Evolutionary conservation across 2,888 invertebrate species (phyloP).

Genomic region (Xiphydria camelus): DNA sequence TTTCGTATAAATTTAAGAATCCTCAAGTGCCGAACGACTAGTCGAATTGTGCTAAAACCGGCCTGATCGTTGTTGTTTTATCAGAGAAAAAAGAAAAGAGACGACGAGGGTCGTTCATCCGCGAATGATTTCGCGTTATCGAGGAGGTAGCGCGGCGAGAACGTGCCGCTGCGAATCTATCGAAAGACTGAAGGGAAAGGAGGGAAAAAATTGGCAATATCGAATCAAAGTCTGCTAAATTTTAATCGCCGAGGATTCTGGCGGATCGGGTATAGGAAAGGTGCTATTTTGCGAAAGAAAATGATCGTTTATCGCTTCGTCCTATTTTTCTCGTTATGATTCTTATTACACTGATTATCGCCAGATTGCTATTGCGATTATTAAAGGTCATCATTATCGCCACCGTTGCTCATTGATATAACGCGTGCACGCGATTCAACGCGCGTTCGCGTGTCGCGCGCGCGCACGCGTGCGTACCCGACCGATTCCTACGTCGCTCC

Average conservation of each 20-base stretch:
- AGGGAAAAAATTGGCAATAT: slow-evolving; percentile 5
- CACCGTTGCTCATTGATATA: background rate
- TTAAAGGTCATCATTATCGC: background rate
- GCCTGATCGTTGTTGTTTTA: too few relatives aligned
- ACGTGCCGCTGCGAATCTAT: slow-evolving; percentile 5
- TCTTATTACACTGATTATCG: slow-evolving; percentile 24
- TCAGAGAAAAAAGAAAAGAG: too few relatives aligned
- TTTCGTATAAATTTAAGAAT: too few relatives aligned
- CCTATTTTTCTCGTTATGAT: background rate
- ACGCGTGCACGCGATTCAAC: too few relatives aligned
- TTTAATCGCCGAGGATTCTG: slow-evolving; percentile 27
- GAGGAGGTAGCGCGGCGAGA: slow-evolving; percentile 3
- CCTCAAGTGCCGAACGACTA: too few relatives aligned
- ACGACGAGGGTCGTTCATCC: slow-evolving; percentile 14
- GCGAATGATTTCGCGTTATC: slow-evolving; percentile 1
- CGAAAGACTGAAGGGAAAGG: slow-evolving; percentile 18
- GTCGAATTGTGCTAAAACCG: too few relatives aligned
- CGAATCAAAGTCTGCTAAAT: background rate
- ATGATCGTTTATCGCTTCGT: background rate
- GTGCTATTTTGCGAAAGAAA: slow-evolving; percentile 43
- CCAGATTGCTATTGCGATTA: slow-evolving; percentile 12
- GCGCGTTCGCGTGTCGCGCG: too few relatives aligned
- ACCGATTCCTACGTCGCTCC: too few relatives aligned
- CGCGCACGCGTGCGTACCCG: too few relatives aligned
- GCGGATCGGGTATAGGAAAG: slow-evolving; percentile 38